These are phyloP conservation scores for Scaptomyza caliginosa DNA, from an alignment of 2,888 invertebrate genomes.

Conservation along the genomic window DNA sequence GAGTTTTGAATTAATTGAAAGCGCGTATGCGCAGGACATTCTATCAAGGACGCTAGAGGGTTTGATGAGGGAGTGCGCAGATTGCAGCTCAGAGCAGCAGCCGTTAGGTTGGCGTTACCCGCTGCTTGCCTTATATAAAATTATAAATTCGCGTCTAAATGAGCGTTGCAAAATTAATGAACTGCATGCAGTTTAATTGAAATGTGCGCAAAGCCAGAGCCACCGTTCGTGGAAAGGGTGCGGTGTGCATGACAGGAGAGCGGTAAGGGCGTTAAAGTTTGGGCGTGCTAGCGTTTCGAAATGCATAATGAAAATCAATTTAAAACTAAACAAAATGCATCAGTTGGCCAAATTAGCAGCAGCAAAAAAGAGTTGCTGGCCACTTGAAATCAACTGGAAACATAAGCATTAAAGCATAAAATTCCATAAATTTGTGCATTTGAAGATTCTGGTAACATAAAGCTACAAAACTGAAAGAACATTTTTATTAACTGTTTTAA, in stretches of 20 bases:
- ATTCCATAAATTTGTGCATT: not conserved
- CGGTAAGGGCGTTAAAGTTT: not conserved
- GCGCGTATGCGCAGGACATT: constrained; percentile 77
- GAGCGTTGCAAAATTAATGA: constrained; percentile 78
- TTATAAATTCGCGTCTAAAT: constrained; percentile 78
- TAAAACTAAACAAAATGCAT: constrained; percentile 19
- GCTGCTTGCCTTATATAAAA: constrained; percentile 56
- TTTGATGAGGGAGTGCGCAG: not conserved
- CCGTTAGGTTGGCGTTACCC: not conserved
- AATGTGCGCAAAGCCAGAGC: constrained; percentile 60
- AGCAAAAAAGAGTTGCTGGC: not conserved
- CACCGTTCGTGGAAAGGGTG: not conserved
- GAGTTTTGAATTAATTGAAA: constrained; percentile 80
- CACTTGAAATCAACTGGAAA: not conserved
- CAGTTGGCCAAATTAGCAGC: not conserved
- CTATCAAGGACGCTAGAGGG: constrained; percentile 10
- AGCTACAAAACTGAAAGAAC: too few species aligned
- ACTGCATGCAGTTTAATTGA: constrained; percentile 79
- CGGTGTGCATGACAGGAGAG: not conserved
- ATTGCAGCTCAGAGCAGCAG: constrained; percentile 18
- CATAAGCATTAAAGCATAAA: not conserved
- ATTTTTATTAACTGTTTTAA: constrained; percentile 7
- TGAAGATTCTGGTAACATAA: not conserved
- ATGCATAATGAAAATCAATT: constrained; percentile 37
- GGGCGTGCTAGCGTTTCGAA: not conserved